Base-by-base conservation (phyloP, 2,888 invertebrate genomes). In the Timema podura region DNA sequence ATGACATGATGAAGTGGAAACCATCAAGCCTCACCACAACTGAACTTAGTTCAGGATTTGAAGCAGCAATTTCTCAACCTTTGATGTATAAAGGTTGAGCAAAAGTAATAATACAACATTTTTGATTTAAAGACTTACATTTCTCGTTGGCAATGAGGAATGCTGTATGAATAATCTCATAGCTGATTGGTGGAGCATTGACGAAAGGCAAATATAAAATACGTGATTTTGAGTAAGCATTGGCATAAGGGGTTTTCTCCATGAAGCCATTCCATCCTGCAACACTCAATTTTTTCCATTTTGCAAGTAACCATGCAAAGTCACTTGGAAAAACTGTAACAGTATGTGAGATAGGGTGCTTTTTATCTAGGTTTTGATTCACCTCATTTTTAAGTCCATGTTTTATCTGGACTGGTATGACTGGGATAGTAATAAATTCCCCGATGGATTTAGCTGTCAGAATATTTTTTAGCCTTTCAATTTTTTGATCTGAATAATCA, bases 1-100 rank as follows among this genome's bases (percentile, higher is more conserved):
- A 70, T 11, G 70, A 70, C 70, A 66, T 70, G 6, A 70, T 46
- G 11, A 66, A 13, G 65, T 69, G 70, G 54, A 70, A 70, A 49
- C 70, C 54, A 15, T 66, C 66, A 13, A 67, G 47, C 30, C 57
- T 7, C 54, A 54, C 6, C 11, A 13, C 6, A 6, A 54, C 6
- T 7, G 11, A 10, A 54, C 54, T 7, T 10, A 7, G 54, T 6
- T 54, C 6, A 54, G 11, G 6, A 54, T 10, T 7, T 54, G 54
- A 54, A 6, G 54, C 54, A 7, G 16, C 6, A 54, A 54, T 54
- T 54, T 54, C n/a, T 10, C 54, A 16, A 54, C 6, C 54, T 54
- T 54, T 54, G 6, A 7, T 6, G 11, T 54, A 54, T 6, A 54
- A 10, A 10, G 54, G 54, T 10, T 54, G 54, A 54, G 13, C 54